Percentiles rank a stretch among this genome's conserved stretches.
Evolutionary conservation across 2,888 invertebrate genomes (phyloP).

Genomic region (Callyntrura sp.): DNA sequence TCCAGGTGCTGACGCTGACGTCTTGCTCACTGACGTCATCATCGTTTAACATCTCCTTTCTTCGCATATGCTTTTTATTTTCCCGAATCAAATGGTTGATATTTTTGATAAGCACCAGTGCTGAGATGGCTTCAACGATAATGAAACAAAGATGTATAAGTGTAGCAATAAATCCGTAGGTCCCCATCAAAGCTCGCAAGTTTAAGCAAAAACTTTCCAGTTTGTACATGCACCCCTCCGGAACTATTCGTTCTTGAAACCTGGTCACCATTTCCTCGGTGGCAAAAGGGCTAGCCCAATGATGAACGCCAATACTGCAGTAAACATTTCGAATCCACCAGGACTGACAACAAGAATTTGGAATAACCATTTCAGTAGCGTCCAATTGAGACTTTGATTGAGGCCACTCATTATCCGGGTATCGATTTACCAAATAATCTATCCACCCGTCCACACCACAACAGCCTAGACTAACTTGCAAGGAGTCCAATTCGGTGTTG

Average conservation of each 20-base stretch:
- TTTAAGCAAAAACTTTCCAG: constrained; percentile 33
- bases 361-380: constrained; percentile 48
- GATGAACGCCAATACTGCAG: constrained; percentile 52
- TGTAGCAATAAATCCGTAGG: not conserved
- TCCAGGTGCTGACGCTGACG: too few relatives aligned
- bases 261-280: not conserved
- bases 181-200: constrained; percentile 20
- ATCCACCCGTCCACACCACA: constrained; percentile 53
- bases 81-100: constrained; percentile 47
- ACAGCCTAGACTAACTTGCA: constrained; percentile 52
- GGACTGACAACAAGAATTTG: constrained; percentile 30
- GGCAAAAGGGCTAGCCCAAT: constrained; percentile 41
- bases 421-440: constrained; percentile 38
- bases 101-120: constrained; percentile 2
- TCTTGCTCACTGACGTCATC: constrained; percentile 17
- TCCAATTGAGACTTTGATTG: not conserved
- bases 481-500: constrained; percentile 1
- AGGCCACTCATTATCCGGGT: not conserved
- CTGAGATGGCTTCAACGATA: constrained; percentile 20
- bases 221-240: constrained; percentile 48
- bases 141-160: constrained; percentile 19
- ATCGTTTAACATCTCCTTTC: constrained; percentile 42
- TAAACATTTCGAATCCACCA: constrained; percentile 66
- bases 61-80: constrained; percentile 34
- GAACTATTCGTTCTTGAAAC: constrained; percentile 55